phyloP scores from a whole-genome alignment of 2,113 vertebrate species.

The Calyptomena viridis region DNA sequence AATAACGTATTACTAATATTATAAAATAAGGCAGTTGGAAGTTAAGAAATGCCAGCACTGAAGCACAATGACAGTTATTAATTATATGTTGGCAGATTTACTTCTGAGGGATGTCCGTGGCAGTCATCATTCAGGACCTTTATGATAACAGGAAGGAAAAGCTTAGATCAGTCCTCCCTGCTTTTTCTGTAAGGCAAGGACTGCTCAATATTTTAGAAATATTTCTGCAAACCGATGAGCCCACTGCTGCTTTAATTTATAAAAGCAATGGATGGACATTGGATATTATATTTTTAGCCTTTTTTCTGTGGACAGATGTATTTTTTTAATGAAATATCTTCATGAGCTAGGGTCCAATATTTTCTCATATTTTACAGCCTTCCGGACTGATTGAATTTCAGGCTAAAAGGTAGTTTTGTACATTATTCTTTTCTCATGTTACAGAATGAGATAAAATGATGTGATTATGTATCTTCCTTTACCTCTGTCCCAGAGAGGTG shows the following conservation, averaged over 20 bases:
- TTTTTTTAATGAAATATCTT: background rate
- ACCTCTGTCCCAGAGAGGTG: background rate
- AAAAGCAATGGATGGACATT: background rate
- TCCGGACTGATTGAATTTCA: background rate
- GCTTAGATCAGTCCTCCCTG: background rate
- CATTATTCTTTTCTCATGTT: background rate
- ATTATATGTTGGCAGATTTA: background rate
- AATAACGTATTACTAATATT: background rate
- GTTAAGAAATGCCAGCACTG: background rate
- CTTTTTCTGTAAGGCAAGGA: background rate
- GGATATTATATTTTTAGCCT: background rate
- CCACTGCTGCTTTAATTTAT: background rate
- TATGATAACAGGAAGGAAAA: background rate
- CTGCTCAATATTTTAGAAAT: background rate
- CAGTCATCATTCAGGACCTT: background rate
- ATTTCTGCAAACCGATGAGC: background rate
- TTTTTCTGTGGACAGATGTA: background rate
- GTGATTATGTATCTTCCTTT: background rate
- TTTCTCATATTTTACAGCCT: background rate
- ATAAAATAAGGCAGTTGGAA: background rate
- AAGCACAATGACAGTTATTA: background rate
- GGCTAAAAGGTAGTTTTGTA: background rate
- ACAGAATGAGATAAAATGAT: background rate
- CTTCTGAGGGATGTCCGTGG: background rate
- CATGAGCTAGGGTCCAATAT: background rate